Conservation (phyloP, 2,797 vertebrate genomes). For the Momotus momota region DNA sequence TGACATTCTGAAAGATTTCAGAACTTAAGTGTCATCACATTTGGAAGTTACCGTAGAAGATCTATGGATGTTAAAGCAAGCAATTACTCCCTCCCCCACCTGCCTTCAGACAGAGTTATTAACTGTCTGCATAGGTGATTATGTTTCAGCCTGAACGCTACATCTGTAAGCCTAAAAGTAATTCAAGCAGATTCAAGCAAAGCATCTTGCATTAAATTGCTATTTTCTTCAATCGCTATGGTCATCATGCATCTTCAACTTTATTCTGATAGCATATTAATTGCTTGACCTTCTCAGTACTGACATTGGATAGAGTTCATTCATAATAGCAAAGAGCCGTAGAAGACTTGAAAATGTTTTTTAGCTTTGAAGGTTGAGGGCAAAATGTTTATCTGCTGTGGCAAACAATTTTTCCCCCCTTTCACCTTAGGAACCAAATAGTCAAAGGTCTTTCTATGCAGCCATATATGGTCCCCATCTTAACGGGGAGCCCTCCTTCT, state of each 20-base stretch:
- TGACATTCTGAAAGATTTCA: not conserved
- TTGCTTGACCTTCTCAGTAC: slow-evolving; percentile 38
- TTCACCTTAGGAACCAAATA: not conserved
- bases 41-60: not conserved
- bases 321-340: not conserved
- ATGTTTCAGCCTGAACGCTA: not conserved
- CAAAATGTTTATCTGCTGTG: not conserved
- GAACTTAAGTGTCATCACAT: not conserved
- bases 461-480: not conserved
- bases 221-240: not conserved
- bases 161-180: slow-evolving; percentile 35
- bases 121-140: slow-evolving; percentile 35
- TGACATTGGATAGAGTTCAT: not conserved
- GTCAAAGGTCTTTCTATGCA: not conserved
- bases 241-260: slow-evolving; percentile 11
- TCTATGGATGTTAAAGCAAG: not conserved
- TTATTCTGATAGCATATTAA: slow-evolving; percentile 35
- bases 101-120: slow-evolving; percentile 22
- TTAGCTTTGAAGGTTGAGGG: too few species aligned
- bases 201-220: not conserved
- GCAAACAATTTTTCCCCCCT: not conserved
- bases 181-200: slow-evolving; percentile 25
- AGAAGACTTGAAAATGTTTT: not conserved
- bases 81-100: not conserved
- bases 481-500: not conserved